phyloP scores from a whole-genome alignment of 2,797 vertebrate species.

The Buphagus erythrorhynchus region DNA sequence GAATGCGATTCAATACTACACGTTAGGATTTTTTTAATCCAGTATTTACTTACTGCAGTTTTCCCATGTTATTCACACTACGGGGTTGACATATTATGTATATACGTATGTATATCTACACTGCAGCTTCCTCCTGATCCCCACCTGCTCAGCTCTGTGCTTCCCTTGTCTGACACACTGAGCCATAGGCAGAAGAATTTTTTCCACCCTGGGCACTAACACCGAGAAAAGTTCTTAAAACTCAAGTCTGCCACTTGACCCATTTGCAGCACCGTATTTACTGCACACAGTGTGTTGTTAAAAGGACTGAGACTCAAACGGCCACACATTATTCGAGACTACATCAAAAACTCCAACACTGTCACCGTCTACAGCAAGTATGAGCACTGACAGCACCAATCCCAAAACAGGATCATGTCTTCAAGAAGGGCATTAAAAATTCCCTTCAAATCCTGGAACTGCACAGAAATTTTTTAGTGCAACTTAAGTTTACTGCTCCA shows the following conservation, averaged over 20 bases:
- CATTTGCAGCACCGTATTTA: not conserved
- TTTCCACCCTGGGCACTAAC: not conserved
- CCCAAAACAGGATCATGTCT: not conserved
- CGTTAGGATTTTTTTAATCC: not conserved
- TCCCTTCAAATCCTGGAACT: not conserved
- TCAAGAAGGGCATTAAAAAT: not conserved
- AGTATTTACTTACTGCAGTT: not conserved
- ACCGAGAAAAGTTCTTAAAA: not conserved
- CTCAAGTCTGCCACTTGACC: not conserved
- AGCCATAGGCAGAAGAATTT: not conserved
- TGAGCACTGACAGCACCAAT: not conserved
- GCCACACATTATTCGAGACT: not conserved
- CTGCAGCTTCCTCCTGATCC: not conserved
- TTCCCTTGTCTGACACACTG: not conserved
- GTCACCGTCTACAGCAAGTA: not conserved
- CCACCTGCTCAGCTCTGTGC: not conserved
- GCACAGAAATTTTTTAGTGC: not conserved
- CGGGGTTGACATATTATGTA: fast-evolving
- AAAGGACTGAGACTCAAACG: not conserved
- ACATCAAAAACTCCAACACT: not conserved
- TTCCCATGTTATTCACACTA: not conserved
- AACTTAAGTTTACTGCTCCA: not conserved
- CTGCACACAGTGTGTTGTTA: not conserved
- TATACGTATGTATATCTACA: not conserved
- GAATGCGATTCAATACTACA: not conserved